phyloP scores from a whole-genome alignment of 2,797 vertebrate genomes.

The Labroides dimidiatus region DNA sequence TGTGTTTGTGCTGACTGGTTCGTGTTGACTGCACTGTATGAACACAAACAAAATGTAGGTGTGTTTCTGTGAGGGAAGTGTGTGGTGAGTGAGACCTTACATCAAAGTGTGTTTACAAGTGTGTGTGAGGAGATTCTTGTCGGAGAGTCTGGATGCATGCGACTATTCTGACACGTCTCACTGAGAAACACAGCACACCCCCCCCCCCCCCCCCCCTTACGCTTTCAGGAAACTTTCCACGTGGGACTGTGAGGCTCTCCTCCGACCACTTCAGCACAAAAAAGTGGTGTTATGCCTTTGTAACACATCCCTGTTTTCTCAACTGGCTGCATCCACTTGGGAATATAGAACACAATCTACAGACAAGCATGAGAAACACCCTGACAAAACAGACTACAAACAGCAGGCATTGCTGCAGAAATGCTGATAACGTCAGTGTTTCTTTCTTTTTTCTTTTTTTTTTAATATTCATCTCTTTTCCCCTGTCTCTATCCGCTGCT shows the following conservation, averaged over 20 bases:
- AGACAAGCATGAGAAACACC: constrained; percentile 65
- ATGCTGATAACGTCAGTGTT: constrained; percentile 58
- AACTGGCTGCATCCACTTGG: constrained; percentile 51
- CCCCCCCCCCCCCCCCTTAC: constrained; percentile 31
- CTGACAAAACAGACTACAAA: constrained; percentile 72
- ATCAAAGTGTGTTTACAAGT: constrained; percentile 37
- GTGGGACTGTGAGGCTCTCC: constrained; percentile 52
- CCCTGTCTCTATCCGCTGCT: constrained; percentile 29
- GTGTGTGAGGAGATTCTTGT: neutral
- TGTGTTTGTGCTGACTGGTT: constrained; percentile 8
- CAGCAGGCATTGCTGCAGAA: constrained; percentile 45
- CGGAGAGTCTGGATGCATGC: constrained; percentile 29
- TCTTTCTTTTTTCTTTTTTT: too few relatives aligned
- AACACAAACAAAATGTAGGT: constrained; percentile 4
- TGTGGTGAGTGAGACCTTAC: constrained; percentile 13
- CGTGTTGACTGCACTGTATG: constrained; percentile 28
- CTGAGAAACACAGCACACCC: constrained; percentile 41
- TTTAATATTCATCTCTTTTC: neutral
- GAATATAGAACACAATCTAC: constrained; percentile 55
- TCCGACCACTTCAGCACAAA: constrained; percentile 46
- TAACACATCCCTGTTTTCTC: constrained; percentile 56
- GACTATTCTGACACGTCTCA: constrained; percentile 37
- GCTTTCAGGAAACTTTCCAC: constrained; percentile 59
- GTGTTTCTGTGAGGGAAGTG: constrained; percentile 34
- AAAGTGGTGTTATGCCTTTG: constrained; percentile 60